Base-by-base conservation (phyloP, 2,888 invertebrate genomes). In the Tipula unca region DNA sequence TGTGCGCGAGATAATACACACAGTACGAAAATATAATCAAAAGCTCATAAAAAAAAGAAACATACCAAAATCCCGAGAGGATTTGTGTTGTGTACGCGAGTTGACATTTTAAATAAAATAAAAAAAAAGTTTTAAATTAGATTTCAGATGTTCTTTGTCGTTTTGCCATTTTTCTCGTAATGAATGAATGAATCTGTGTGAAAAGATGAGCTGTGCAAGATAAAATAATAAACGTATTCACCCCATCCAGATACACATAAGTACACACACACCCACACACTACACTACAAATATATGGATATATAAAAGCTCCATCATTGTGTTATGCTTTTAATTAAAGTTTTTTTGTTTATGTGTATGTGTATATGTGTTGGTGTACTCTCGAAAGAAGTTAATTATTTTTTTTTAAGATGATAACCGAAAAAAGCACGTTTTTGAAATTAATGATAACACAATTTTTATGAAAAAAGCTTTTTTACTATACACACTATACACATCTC, bases 101-200 rank as follows among this genome's bases (percentile, higher is more conserved):
- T 48, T 48, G 69, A 69, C 69, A 69, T 69, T 54, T 69, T 17
- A 48, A 48, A 48, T 3, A 17, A 48, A 17, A 48, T 6, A 17
- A 48, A n/a, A 48, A 48, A 48, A 69, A 69, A 25, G 20, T 69
- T 69, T 69, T 69, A 69, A 69, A 69, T 69, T 69, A 69, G 69
- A 69, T 69, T 69, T 69, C 25, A 69, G 69, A 20, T 69, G 69
- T 69, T 69, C 1, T 69, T 69, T 69, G 69, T 69, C 69, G 69
- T 69, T 54, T 69, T 69, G 8, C 69, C 25, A 69, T 69, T 69
- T 20, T 69, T 20, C 10, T 69, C 69, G 69, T 69, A 69, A 69
- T 69, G 69, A 69, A 69, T 69, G 69, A 69, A 69, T 69, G 69
- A 69, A 69, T 69, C 69, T 69, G 69, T 69, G 69, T 69, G 69